Evolutionary conservation across 2,888 invertebrate genomes (phyloP).

Genomic region (Gandaritis pyraliata): DNA sequence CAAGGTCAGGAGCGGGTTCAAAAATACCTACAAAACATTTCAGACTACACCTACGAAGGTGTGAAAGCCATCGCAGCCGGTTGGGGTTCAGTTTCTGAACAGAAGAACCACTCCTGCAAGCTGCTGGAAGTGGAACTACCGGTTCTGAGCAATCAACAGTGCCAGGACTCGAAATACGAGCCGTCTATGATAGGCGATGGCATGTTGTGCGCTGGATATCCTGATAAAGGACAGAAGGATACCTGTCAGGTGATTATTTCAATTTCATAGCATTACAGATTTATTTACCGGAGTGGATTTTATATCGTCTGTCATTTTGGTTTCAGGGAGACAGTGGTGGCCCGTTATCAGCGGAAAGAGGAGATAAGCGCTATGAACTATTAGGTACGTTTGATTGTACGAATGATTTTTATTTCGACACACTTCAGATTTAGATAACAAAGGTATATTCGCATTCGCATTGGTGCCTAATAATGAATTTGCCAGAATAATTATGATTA

Average conservation of each 20-base stretch:
- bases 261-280: too few relatives aligned
- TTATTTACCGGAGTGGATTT: too few relatives aligned
- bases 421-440: too few relatives aligned
- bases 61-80: constrained; percentile 91
- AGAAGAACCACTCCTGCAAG: constrained; percentile 91
- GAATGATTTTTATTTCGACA: too few relatives aligned
- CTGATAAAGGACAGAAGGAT: constrained; percentile 88
- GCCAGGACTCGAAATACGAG: constrained; percentile 90
- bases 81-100: constrained; percentile 94
- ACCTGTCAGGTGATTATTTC: constrained; percentile 88
- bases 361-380: constrained; percentile 89
- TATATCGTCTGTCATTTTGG: too few relatives aligned
- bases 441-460: too few relatives aligned
- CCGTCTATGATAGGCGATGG: constrained; percentile 92
- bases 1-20: too few relatives aligned
- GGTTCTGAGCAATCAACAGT: constrained; percentile 87
- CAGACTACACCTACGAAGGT: constrained; percentile 81
- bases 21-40: background rate
- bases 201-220: constrained; percentile 94
- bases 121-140: constrained; percentile 92
- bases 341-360: constrained; percentile 88
- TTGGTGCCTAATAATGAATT: too few relatives aligned
- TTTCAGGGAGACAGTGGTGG: constrained; percentile 92
- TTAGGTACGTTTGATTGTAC: constrained; percentile 88
- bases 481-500: too few relatives aligned